Evolutionary conservation across 1,140 invertebrate genomes (phyloP).

Genomic region (Lepidurus apus): DNA sequence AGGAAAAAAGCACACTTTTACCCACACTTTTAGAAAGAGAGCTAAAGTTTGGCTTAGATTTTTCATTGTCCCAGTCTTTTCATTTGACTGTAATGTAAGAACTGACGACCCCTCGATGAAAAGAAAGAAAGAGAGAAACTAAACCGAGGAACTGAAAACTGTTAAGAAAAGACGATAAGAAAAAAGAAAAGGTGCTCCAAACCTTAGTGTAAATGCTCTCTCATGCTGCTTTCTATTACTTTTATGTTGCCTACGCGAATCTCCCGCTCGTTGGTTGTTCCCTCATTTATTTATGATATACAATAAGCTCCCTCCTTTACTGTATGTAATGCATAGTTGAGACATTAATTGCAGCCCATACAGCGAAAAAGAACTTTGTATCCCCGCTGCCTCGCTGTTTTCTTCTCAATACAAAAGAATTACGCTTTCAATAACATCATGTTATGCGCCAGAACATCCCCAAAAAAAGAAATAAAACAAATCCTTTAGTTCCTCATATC

Average conservation of each 20-base stretch:
- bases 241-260: conserved; percentile 7
- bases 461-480: too few relatives aligned
- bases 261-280: neutral
- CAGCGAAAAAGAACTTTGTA: neutral
- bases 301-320: neutral
- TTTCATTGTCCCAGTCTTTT: too few relatives aligned
- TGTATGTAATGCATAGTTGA: neutral
- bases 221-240: neutral
- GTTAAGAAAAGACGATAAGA: neutral
- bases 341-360: neutral
- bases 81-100: too few relatives aligned
- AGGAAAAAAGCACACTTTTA: too few relatives aligned
- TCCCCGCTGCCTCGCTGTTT: neutral
- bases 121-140: too few relatives aligned
- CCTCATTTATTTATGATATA: neutral
- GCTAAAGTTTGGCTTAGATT: too few relatives aligned
- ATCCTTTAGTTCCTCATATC: too few relatives aligned
- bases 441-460: neutral
- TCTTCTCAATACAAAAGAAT: conserved; percentile 3
- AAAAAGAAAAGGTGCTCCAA: neutral
- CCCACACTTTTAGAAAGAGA: too few relatives aligned
- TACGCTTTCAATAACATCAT: neutral
- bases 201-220: neutral
- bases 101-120: too few relatives aligned
- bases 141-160: too few relatives aligned